Evolutionary conservation across 2,113 vertebrate species (phyloP).

Genomic region (Perca fluviatilis): DNA sequence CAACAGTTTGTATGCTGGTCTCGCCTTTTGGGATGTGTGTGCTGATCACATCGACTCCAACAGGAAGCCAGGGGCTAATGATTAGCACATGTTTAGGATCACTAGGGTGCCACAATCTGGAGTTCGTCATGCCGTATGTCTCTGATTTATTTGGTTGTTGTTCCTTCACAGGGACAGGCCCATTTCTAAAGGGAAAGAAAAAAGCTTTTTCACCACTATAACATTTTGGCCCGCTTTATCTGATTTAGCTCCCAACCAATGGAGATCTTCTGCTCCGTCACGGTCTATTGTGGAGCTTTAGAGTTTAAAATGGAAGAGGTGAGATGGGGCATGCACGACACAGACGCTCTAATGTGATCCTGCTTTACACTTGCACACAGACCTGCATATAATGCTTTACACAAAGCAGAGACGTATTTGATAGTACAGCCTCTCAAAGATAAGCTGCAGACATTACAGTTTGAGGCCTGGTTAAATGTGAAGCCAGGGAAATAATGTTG

Average conservation of each 20-base stretch:
- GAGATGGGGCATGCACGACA: conserved; percentile 5
- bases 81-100: conserved; percentile 84
- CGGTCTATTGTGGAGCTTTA: conserved; percentile 49
- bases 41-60: conserved; percentile 80
- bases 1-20: conserved; percentile 65
- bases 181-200: conserved; percentile 43
- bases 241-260: conserved; percentile 47
- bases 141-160: conserved; percentile 81
- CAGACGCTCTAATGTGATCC: conserved; percentile 17
- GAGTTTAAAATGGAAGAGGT: conserved; percentile 46
- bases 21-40: conserved; percentile 71
- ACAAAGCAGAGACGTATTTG: neutral
- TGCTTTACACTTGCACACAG: neutral
- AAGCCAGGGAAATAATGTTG: neutral
- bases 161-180: conserved; percentile 59
- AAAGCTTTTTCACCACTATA: conserved; percentile 29
- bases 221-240: conserved; percentile 51
- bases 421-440: neutral
- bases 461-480: neutral
- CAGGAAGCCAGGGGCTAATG: conserved; percentile 84
- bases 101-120: conserved; percentile 77
- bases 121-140: conserved; percentile 71
- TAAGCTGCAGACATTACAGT: neutral
- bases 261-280: conserved; percentile 54
- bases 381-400: conserved; percentile 6